Base-by-base conservation (phyloP, 2,888 invertebrate species). In the Trimorus sp. region DNA sequence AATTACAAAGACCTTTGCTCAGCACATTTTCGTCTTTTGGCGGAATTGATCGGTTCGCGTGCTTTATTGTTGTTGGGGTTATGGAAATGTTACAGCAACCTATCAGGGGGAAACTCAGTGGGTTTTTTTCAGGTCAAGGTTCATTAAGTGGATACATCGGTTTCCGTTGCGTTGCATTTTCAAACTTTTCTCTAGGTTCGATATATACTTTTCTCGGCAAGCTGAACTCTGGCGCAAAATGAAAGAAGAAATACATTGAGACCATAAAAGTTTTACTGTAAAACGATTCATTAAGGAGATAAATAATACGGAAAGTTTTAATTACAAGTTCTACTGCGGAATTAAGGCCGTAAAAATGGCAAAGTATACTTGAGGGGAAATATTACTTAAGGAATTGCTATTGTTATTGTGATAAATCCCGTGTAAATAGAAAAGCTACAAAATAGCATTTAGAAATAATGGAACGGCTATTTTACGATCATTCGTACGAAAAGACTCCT, bases 241-340 rank as follows among this genome's bases (percentile, higher is more conserved):
- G 16, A 16, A 69, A 68, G 59, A 40, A 54, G 59, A 69, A 76
- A 76, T n/a, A 56, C 62, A 58, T 62, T 69, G 62, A 68, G 51
- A 49, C 69, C 42, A 70, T 70, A 60, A 62, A 68, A 60, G 69
- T 69, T 76, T 76, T 76, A 60, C 68, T 26, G 62, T 69, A 76
- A 69, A 69, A 66, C 75, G 68, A 75, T 75, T 75, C 75, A 75
- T 75, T 75, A 75, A 60, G 68, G 15, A 68, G 49, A 68, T 75
- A 75, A 66, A 75, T 75, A 75, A 68, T 54, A 54, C 68, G 53
- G 48, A 75, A 60, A 68, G 37, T 68, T 68, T 66, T 68, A 75
- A 68, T 75, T 75, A 68, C 60, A 38, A 53, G 40, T 60, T 68
- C 60, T 68, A 63, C 49, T 49, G 63, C 49, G 63, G 40, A 63